A percentile compares a stretch with the other conserved stretches of the same genome.
Conservation (phyloP, 2,888 invertebrate genomes). For the Acrobasis suavella region DNA sequence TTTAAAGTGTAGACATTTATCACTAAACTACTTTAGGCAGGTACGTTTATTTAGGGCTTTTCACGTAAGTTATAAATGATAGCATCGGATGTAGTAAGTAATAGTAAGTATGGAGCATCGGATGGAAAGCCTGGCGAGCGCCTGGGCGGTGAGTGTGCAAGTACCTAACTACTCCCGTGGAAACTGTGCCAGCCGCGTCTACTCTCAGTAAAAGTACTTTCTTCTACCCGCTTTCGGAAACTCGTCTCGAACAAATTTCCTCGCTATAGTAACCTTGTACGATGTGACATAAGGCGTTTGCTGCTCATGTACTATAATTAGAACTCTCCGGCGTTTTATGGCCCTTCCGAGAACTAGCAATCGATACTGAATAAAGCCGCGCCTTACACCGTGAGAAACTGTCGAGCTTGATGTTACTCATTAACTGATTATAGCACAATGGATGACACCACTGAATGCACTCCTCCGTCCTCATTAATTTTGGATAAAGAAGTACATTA, state of each 20-base stretch:
- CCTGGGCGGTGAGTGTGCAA: slow-evolving; percentile 37
- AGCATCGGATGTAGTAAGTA: slow-evolving; percentile 28
- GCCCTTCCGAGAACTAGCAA: slow-evolving; percentile 57
- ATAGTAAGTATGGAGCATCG: slow-evolving; percentile 34
- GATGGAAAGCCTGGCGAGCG: slow-evolving; percentile 63
- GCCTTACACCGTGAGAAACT: slow-evolving; percentile 36
- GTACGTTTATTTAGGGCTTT: background rate
- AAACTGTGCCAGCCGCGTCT: slow-evolving; percentile 75
- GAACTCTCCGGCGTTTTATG: slow-evolving; percentile 55
- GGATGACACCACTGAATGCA: slow-evolving; percentile 14
- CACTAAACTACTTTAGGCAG: no score
- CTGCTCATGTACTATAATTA: slow-evolving; percentile 64
- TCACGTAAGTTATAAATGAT: background rate
- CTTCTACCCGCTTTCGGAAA: slow-evolving; percentile 80
- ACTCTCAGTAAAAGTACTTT: slow-evolving; percentile 81
- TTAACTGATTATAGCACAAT: slow-evolving; percentile 26
- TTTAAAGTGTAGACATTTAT: no score
- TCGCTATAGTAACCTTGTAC: slow-evolving; percentile 71
- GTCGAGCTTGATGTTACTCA: background rate
- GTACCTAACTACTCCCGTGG: slow-evolving; percentile 54
- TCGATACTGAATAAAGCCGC: slow-evolving; percentile 48
- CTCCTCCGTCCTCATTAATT: slow-evolving; percentile 5
- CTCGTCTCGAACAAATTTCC: slow-evolving; percentile 72
- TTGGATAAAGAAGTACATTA: no score
- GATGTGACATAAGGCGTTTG: slow-evolving; percentile 71